Evolutionary conservation across 2,797 vertebrate genomes (phyloP), one percentile per base, ranked within the genome.

Genomic region (Sarcophilus harrisii): DNA sequence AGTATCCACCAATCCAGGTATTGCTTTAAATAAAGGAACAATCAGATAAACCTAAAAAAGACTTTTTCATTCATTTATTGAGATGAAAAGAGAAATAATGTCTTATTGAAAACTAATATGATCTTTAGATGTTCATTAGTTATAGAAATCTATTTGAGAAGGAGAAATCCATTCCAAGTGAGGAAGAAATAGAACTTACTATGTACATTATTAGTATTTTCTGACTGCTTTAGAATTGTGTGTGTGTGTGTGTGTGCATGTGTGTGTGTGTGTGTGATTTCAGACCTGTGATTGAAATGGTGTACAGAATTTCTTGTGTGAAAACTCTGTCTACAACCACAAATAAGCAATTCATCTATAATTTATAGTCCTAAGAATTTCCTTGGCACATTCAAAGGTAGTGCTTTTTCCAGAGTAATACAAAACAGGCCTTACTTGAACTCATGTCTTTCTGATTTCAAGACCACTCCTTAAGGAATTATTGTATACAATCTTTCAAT

Each of bases 41-140:
- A 30, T 93, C 27, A 57, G 73, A 55, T 91, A 96, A 93, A 90
- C 38, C 94, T 57, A 12, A 94, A 87, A 92, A 59, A 52, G 4
- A 52, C 52, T 52, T 52, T 52, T 52, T 52, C 10, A 87, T 49
- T 21, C 73, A 28, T 49, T 45, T 24, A 49, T 45, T 87, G 10
- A 49, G 24, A 8, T 87, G 73, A 87, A 73, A 87, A 49, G 38
- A 87, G n/a, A 87, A 87, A 87, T 49, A 27, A 87, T 87, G 9
- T 87, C 73, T 87, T 87, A 8, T 45, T 13, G 11, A 27, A 38
- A 87, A 49, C 21, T 49, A 87, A 9, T 87, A 11, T 27, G 2
- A 10, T 87, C 73, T 27, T 87, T 27, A 9, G 21, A 87, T 87
- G 21, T 49, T 45, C 38, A 21, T 87, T 27, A 24, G 16, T 49